Evolutionary conservation across 2,888 invertebrate genomes (phyloP), one percentile per base, ranked within the genome.

Genomic region (Spilosoma lubricipeda): DNA sequence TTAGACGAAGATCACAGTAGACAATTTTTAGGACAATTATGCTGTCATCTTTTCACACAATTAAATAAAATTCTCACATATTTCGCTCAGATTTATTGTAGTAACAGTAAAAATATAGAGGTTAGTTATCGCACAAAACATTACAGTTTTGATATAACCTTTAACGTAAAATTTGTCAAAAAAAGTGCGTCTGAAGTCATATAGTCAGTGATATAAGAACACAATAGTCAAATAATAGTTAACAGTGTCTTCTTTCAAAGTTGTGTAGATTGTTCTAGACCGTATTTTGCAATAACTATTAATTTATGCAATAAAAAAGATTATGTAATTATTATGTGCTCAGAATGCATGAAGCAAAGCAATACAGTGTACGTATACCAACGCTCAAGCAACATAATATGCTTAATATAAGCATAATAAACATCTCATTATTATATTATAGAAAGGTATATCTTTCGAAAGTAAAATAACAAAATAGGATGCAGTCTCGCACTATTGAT

Each of bases 281-380:
- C 3, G 48, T 48, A 48, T 45, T 67, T 56, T 56, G 8, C 33
- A 42, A 30, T 13, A 63, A 30, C 30, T 33, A 64, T 33, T 69
- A 15, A 59, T 48, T 59, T 70, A 66, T 59, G 64, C 23, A 45
- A 65, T 70, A 66, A 42, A 48, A 72, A 42, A 30, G 27, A 27
- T 64, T 69, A 64, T 69, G 36, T 70, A 59, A 73, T 63, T n/a
- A 56, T 42, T 8, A 59, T 39, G 56, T 73, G 70, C 20, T 73
- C 56, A 73, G n/a, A 42, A 42, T 56, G 73, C 73, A 56, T 70
- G 73, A 73, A 39, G 45, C n/a, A 39, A 27, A 36, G 27, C 3
- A 30, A 30, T 30, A 1, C 15, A 5, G 27, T 27, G 59, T 59
- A 30, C 63, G 18, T 63, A 63, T 15, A 66, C 8, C 64, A n/a